Percentiles rank a stretch among this genome's conserved stretches.
Conservation (phyloP, 2,113 vertebrate genomes). For the Tenrec ecaudatus region DNA sequence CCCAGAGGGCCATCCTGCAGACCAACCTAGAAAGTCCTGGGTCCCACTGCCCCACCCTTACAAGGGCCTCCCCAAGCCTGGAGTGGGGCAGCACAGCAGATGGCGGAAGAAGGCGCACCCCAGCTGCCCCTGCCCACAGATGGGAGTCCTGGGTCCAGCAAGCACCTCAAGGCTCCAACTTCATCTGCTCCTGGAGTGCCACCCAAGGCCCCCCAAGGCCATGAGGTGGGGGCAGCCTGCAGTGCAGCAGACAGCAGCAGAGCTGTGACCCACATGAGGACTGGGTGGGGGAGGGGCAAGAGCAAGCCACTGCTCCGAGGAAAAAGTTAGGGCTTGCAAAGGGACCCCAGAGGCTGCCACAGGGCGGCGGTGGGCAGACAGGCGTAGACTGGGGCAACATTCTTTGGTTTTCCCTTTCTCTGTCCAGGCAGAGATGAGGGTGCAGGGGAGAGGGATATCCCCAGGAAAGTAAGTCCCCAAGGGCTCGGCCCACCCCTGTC, state of each 20-base stretch:
- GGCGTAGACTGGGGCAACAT: too few species aligned
- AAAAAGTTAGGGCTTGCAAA: not conserved
- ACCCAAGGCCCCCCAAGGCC: not conserved
- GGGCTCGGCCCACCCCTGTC: not conserved
- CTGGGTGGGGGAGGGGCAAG: not conserved
- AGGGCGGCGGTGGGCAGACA: not conserved
- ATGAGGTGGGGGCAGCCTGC: accelerated
- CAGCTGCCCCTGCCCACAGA: too few species aligned
- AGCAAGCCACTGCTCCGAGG: not conserved
- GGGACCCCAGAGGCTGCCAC: not conserved
- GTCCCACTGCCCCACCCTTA: not conserved
- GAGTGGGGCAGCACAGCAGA: too few species aligned
- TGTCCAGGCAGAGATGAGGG: too few species aligned
- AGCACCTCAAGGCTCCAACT: not conserved
- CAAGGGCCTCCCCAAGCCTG: not conserved
- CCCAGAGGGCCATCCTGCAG: too few species aligned
- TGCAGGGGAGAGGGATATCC: too few species aligned
- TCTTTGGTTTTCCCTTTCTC: too few species aligned
- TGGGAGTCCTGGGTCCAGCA: too few species aligned
- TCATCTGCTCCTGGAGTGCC: not conserved
- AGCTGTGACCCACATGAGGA: not conserved
- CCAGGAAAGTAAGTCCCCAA: not conserved
- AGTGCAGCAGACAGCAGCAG: not conserved
- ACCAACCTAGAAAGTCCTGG: not conserved
- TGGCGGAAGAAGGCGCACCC: too few species aligned